Percentiles rank a stretch among this genome's conserved stretches.
Conservation (phyloP, 2,888 invertebrate genomes). For the Choreutis nemorana region DNA sequence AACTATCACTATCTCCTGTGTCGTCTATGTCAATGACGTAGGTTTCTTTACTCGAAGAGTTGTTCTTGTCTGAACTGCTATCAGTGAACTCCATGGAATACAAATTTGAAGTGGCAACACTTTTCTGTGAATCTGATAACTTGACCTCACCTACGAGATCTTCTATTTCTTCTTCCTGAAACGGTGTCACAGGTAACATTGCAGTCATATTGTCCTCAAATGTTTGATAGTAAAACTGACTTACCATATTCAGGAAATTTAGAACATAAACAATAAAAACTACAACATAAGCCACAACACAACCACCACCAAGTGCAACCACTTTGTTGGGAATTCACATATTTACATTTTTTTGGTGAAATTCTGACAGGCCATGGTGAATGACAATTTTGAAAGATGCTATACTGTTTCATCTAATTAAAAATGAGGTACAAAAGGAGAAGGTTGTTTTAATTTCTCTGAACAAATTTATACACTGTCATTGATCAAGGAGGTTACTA, state of each 20-base stretch:
- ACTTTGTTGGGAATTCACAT: constrained; percentile 22
- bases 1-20: constrained; percentile 29
- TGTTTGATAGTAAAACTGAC: too few relatives aligned
- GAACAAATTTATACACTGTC: too few relatives aligned
- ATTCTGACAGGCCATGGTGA: constrained; percentile 56
- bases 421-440: too few relatives aligned
- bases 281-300: constrained; percentile 22
- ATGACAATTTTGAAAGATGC: constrained; percentile 37
- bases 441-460: too few relatives aligned
- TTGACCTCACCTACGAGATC: constrained; percentile 39
- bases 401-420: too few relatives aligned
- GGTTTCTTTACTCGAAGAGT: constrained; percentile 47
- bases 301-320: constrained; percentile 26
- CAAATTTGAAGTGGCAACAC: constrained; percentile 40
- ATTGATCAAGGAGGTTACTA: too few relatives aligned
- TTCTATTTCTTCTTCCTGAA: constrained; percentile 47
- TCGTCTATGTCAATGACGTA: constrained; percentile 42
- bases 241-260: constrained; percentile 47
- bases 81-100: constrained; percentile 50
- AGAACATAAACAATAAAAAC: constrained; percentile 41
- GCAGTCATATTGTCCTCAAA: too few relatives aligned
- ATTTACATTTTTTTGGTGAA: constrained; percentile 46
- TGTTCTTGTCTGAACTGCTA: constrained; percentile 39
- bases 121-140: constrained; percentile 50
- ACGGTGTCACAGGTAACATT: too few relatives aligned